These are phyloP conservation scores for Drosophila austrosaltans DNA, from an alignment of 2,888 invertebrate species.

Conservation along the genomic window DNA sequence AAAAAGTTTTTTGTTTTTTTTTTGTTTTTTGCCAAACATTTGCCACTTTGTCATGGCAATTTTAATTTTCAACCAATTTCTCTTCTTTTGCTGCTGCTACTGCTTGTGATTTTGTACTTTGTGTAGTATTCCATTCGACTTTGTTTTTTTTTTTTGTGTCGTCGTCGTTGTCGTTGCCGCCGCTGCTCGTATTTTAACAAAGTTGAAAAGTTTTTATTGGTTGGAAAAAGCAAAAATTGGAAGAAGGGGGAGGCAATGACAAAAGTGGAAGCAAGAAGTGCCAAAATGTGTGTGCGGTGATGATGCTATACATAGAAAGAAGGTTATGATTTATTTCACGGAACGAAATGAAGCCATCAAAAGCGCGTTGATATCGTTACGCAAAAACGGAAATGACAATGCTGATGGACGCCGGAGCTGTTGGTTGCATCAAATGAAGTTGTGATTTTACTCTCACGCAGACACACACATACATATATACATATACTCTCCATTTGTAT, in stretches of 20 bases:
- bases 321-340: slow-evolving; percentile 72
- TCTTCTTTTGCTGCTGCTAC: not conserved
- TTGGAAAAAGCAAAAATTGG: slow-evolving; percentile 15
- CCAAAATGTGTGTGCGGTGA: not conserved
- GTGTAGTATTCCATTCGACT: slow-evolving; percentile 29
- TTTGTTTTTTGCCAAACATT: slow-evolving; percentile 75
- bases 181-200: slow-evolving; percentile 67
- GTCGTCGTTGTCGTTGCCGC: not conserved
- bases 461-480: not conserved
- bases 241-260: not conserved
- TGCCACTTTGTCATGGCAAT: slow-evolving; percentile 77
- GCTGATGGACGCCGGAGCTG: slow-evolving; percentile 50
- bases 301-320: slow-evolving; percentile 15
- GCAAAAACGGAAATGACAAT: slow-evolving; percentile 77
- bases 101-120: slow-evolving; percentile 60
- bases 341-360: slow-evolving; percentile 75
- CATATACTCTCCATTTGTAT: not conserved
- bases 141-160: slow-evolving; percentile 11
- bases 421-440: slow-evolving; percentile 35
- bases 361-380: slow-evolving; percentile 73
- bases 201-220: slow-evolving; percentile 74
- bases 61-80: slow-evolving; percentile 66
- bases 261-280: not conserved
- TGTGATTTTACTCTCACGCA: slow-evolving; percentile 24
- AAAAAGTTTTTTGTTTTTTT: slow-evolving; percentile 71